phyloP scores from a whole-genome alignment of 1,140 invertebrate species.

The Pemphigus obesinymphae region DNA sequence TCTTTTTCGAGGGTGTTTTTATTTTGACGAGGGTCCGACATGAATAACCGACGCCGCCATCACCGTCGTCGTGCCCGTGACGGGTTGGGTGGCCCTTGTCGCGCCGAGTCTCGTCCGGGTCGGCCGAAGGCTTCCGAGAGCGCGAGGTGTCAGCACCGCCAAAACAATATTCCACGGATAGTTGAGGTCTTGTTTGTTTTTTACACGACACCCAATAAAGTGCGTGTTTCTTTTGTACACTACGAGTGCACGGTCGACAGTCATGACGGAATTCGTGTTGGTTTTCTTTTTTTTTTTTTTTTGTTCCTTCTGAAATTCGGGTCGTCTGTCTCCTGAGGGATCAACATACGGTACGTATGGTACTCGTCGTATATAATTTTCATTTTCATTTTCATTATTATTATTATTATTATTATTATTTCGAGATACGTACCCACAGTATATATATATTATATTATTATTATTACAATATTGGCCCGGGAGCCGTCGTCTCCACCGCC shows the following conservation, averaged over 20 bases:
- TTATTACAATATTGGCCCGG: neutral
- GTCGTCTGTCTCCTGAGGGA: too few relatives aligned
- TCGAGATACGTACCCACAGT: neutral
- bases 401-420: neutral
- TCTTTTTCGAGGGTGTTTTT: neutral
- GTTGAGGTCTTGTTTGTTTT: neutral
- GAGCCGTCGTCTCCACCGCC: neutral
- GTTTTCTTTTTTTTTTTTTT: neutral
- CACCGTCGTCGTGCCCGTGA: neutral
- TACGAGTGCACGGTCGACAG: neutral
- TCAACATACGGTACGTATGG: too few relatives aligned
- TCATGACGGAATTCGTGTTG: neutral
- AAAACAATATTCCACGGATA: neutral
- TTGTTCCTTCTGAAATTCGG: too few relatives aligned
- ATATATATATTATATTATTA: neutral
- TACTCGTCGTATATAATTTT: too few relatives aligned
- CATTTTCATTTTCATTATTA: too few relatives aligned
- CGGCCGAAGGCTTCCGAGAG: neutral
- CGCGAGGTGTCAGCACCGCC: neutral
- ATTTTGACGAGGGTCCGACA: slow-evolving; percentile 39
- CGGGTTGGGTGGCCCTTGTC: slow-evolving; percentile 18
- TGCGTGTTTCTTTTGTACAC: neutral
- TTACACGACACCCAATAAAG: neutral
- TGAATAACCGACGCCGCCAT: neutral
- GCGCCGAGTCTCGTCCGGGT: too few relatives aligned